Evolutionary conservation across 2,888 invertebrate species (phyloP), one percentile per base, ranked within the genome.

Genomic region (Aplocera efformata): DNA sequence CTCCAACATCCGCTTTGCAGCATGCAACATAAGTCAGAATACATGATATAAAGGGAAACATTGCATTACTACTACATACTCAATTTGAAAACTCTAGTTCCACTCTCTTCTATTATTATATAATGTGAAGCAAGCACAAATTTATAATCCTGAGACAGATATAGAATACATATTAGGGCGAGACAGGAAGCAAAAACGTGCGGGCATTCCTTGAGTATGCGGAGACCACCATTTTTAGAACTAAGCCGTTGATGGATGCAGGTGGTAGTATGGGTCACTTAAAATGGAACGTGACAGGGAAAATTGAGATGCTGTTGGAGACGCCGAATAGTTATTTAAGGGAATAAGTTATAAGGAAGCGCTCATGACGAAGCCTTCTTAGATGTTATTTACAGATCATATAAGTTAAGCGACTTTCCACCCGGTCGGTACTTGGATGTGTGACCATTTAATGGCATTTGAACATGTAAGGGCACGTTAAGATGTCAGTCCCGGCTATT

Each of bases 151-250:
- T 39, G 40, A 42, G 43, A 56, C 68, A 60, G 57, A 58, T 33
- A 48, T 48, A 48, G 79, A 72, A 79, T 79, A 69, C 71, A 51
- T 59, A 78, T 64, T 59, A 66, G 60, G 59, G 21, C 41, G 41
- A 52, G 63, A 58, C 77, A 78, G 77, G 79, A 81, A 82, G 64
- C 64, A 48, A 51, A 49, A 51, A 66, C 68, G 67, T 63, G 66
- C 60, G 30, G 9, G 65, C 71, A 79, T 80, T 75, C 75, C 69
- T 43, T 39, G 49, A 48, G 35, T 55, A 50, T 53, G 48, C 50
- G 54, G 46, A 44, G 42, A 37, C 40, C 37, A 51, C 67, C 74
- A 67, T 72, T 72, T 76, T 75, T 70, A 75, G 74, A 73, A 63
- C 56, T 56, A 59, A 54, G 58, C 59, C 58, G 50, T 56, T 59